These are phyloP conservation scores for Pollenia amentaria DNA, from an alignment of 2,888 invertebrate species.

Conservation along the genomic window DNA sequence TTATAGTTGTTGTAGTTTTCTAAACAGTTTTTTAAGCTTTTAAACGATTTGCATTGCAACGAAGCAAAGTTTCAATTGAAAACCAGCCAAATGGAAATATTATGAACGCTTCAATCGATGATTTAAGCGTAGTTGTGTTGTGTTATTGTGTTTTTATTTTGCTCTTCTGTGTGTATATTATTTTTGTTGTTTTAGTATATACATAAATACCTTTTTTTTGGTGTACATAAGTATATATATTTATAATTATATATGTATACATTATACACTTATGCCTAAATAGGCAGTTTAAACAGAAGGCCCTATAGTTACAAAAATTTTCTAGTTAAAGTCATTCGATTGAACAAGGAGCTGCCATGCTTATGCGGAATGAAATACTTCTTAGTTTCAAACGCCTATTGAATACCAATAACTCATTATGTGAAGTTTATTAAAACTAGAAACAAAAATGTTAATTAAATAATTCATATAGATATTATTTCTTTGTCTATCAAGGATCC, in stretches of 20 bases:
- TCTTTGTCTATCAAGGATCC: slow-evolving; percentile 6
- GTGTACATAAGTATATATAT: neutral
- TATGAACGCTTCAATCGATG: slow-evolving; percentile 77
- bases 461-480: neutral
- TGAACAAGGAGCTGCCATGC: too few species aligned
- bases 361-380: too few species aligned
- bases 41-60: slow-evolving; percentile 76
- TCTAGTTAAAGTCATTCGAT: too few species aligned
- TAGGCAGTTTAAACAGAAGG: slow-evolving; percentile 35
- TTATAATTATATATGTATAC: neutral
- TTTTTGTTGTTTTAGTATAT: slow-evolving; percentile 48
- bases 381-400: too few species aligned
- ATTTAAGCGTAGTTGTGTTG: slow-evolving; percentile 74
- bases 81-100: slow-evolving; percentile 77
- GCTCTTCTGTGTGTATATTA: slow-evolving; percentile 33
- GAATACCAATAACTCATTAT: too few species aligned
- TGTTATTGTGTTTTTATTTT: slow-evolving; percentile 31
- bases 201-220: neutral
- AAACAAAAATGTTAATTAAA: too few species aligned
- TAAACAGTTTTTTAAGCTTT: slow-evolving; percentile 74
- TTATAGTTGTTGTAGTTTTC: slow-evolving; percentile 62
- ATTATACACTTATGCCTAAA: slow-evolving; percentile 9
- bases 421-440: too few species aligned
- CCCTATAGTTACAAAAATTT: neutral
- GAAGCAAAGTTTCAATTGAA: slow-evolving; percentile 76